These are phyloP conservation scores for Dermatemys mawii DNA, from an alignment of 2,113 vertebrate species.

Conservation along the genomic window DNA sequence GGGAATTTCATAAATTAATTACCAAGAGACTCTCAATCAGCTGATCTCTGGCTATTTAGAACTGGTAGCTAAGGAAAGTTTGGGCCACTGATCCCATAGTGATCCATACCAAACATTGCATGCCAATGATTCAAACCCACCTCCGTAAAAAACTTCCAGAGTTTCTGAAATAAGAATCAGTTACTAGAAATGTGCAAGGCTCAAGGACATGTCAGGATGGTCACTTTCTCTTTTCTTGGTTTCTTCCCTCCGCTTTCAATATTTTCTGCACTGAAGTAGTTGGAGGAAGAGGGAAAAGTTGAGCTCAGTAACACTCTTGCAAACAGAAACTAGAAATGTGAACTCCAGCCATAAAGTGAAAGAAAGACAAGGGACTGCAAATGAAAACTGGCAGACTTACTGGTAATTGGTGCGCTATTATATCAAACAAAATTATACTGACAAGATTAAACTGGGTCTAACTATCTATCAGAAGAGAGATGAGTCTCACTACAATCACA, in stretches of 20 bases:
- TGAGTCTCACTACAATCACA: not conserved
- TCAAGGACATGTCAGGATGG: not conserved
- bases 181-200: not conserved
- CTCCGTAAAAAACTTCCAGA: not conserved
- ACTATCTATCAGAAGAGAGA: not conserved
- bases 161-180: not conserved
- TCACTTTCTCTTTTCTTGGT: not conserved
- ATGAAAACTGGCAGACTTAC: not conserved
- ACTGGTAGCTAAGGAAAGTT: not conserved
- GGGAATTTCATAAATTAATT: not conserved
- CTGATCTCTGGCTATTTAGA: not conserved
- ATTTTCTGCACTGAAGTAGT: not conserved
- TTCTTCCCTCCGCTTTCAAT: not conserved
- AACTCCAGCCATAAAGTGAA: not conserved
- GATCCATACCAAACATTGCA: not conserved
- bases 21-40: not conserved
- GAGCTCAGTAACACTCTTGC: not conserved
- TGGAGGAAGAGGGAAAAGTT: not conserved
- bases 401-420: not conserved
- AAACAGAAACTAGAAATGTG: not conserved
- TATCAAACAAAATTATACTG: not conserved
- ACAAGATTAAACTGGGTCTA: not conserved
- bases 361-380: not conserved
- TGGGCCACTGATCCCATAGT: fast-evolving
- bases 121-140: not conserved